These are phyloP conservation scores for Habropoda laboriosa DNA, from an alignment of 1,140 invertebrate species.

Conservation along the genomic window DNA sequence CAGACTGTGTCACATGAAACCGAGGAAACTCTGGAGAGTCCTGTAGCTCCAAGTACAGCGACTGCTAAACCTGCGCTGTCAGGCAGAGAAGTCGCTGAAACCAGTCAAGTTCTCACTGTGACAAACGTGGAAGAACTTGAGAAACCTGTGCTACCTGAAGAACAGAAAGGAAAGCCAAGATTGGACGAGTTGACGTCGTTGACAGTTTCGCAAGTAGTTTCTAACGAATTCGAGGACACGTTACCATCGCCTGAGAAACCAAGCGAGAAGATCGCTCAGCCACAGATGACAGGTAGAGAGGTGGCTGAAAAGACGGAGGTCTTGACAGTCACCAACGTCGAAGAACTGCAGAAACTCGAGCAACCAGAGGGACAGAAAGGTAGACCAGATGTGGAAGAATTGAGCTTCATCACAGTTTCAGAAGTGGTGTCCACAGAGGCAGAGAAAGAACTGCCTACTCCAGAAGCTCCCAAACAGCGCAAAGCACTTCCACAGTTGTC, in stretches of 20 bases:
- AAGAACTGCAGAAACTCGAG: conserved; percentile 61
- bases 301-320: conserved; percentile 70
- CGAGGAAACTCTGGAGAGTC: conserved; percentile 56
- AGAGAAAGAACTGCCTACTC: conserved; percentile 58
- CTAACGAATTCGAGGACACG: conserved; percentile 73
- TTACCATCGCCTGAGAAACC: conserved; percentile 57
- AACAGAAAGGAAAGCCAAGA: conserved; percentile 67
- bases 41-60: conserved; percentile 43
- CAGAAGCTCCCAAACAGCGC: conserved; percentile 57
- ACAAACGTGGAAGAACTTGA: conserved; percentile 59
- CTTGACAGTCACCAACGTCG: conserved; percentile 57
- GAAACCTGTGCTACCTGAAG: conserved; percentile 53
- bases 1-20: conserved; percentile 67
- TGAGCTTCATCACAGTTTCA: conserved; percentile 69
- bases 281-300: conserved; percentile 66
- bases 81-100: conserved; percentile 74
- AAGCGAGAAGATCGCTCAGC: conserved; percentile 60
- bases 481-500: conserved; percentile 65
- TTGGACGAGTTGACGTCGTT: conserved; percentile 72
- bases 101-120: conserved; percentile 67
- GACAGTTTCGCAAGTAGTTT: conserved; percentile 72
- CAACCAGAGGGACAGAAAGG: conserved; percentile 59
- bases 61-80: conserved; percentile 61
- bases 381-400: conserved; percentile 64
- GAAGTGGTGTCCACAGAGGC: conserved; percentile 69